Base-by-base conservation (phyloP, 1,140 invertebrate species). In the Megathymus violae region DNA sequence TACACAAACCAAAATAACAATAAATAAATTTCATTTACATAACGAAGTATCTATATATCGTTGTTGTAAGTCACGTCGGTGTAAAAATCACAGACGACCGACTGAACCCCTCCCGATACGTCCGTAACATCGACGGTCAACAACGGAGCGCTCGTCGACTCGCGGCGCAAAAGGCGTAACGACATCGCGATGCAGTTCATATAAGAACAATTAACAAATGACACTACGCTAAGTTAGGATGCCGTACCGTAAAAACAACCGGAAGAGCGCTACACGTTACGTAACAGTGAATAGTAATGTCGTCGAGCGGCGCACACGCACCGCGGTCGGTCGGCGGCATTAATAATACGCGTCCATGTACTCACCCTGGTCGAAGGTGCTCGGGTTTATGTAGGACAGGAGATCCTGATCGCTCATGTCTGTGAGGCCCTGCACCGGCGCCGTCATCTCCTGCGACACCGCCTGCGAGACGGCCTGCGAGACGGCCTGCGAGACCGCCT, bases 401-500 rank as follows among this genome's bases (percentile, higher is more conserved):
- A 97, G 92, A 91, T 97, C 96, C 81, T 95, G 95, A 74, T 97
- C 96, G 50, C 95, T 96, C 94, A 97, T 96, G 47, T 95, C 94
- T 13, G 95, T 95, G 58, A 97, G 91, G 17, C 95, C 94, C 80
- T 95, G 95, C 70, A 91, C 89, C 5, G 89, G 88, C 14, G 91
- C 93, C 60, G 93, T 92, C 62, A 94, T 93, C 62, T 93, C 93
- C 69, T 94, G 93, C 58, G n/a, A n/a, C n/a, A n/a, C n/a, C n/a
- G n/a, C n/a, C n/a, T n/a, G n/a, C n/a, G n/a, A n/a, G n/a, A n/a
- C n/a, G n/a, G n/a, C n/a, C n/a, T n/a, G n/a, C n/a, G n/a, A 92
- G 1, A 93, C 92, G 0, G 92, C 93, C 65, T 93, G 92, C 51
- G 92, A 91, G n/a, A 93, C 92, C 5, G 93, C 93, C 67, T 93